Base-by-base conservation (phyloP, 2,888 invertebrate genomes). In the Malthinus seriepunctatus region DNA sequence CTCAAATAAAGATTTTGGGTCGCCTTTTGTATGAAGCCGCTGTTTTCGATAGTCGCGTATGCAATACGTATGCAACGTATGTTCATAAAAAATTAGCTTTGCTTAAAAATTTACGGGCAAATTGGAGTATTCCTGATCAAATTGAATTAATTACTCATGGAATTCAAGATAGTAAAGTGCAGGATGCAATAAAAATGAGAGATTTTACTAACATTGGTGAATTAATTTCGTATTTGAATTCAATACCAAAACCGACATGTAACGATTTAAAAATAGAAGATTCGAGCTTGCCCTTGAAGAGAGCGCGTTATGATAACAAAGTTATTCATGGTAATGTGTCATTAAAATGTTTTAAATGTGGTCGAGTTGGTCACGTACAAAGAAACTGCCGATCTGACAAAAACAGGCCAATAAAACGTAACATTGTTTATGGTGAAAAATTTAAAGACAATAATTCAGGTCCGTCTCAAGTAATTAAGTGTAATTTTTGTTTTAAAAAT, bases 81-180 rank as follows among this genome's bases (percentile, higher is more conserved):
- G 64, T 69, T 33, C 61, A 63, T 53, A 32, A 67, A 54, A 69
- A 67, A 38, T 11, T 44, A 5, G 46, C 52, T 11, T 37, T 63
- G 37, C 47, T 69, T 7, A 60, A 60, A 60, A 66, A 64, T 55
- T 38, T 68, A n/a, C 47, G 65, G 6, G 66, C 49, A 10, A 44
- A 51, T 33, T 69, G 67, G 68, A 38, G 61, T 32, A 63, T 62
- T 12, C n/a, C 23, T 45, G 69, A 67, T 54, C 42, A 63, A 37
- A 58, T 65, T 12, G 66, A 67, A 54, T 33, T 67, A 32, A 63
- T 66, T 32, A 51, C 63, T 44, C 49, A 63, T 48, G 66, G 65
- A 10, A 67, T 68, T 39, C 42, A 32, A 33, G 66, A 63, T 35
- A 34, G 33, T n/a, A 56, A 67, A 53, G 57, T 66, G 12, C 54